Conservation (phyloP, 2,888 invertebrate genomes). For the Rhingia rostrata region DNA sequence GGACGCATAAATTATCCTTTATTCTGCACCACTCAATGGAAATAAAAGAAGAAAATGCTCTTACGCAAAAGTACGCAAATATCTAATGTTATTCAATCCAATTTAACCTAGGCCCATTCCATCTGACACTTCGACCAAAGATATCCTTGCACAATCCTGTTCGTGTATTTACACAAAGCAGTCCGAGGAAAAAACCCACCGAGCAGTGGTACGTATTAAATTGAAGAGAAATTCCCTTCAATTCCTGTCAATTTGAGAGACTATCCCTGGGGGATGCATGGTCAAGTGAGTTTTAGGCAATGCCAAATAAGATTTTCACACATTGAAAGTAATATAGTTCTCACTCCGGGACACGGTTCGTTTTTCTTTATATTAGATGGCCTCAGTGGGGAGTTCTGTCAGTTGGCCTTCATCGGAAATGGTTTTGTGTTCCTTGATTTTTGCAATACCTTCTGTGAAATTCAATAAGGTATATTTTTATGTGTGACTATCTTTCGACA, state of each 20-base stretch:
- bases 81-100: conserved; percentile 73
- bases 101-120: conserved; percentile 67
- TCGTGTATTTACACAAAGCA: conserved; percentile 49
- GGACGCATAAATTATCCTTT: conserved; percentile 72
- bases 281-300: conserved; percentile 74
- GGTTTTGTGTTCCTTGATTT: conserved; percentile 28
- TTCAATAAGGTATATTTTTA: conserved; percentile 24
- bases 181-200: conserved; percentile 22
- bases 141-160: conserved; percentile 35
- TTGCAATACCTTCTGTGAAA: conserved; percentile 20
- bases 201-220: conserved; percentile 64
- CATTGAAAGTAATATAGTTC: conserved; percentile 71
- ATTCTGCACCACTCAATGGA: conserved; percentile 57
- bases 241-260: conserved; percentile 74
- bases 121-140: conserved; percentile 15
- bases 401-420: conserved; percentile 40
- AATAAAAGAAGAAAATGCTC: conserved; percentile 48
- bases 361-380: conserved; percentile 45
- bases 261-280: conserved; percentile 71
- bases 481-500: conserved; percentile 48
- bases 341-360: conserved; percentile 42
- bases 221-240: conserved; percentile 72
- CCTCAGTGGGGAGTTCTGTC: conserved; percentile 45
- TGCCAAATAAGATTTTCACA: conserved; percentile 74
- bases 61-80: conserved; percentile 58